Evolutionary conservation across 2,888 invertebrate species (phyloP).

Genomic region (Drosophila heteroneura): DNA sequence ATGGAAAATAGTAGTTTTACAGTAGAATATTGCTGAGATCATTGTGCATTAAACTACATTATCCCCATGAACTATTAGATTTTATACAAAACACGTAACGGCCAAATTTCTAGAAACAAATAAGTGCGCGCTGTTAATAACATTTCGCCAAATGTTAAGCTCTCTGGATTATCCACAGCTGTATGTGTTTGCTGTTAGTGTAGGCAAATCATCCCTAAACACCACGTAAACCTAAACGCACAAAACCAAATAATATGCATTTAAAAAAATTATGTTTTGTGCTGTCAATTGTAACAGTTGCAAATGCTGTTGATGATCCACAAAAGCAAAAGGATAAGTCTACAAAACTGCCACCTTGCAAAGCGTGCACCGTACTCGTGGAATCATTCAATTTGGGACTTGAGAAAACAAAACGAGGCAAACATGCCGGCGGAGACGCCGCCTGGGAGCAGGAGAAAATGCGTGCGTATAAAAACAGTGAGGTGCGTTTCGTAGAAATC

Average conservation of each 20-base stretch:
- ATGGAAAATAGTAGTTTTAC: not conserved
- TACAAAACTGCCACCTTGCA: constrained; percentile 90
- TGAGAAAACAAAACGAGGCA: constrained; percentile 92
- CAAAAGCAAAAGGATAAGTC: constrained; percentile 81
- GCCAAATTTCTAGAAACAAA: too few relatives aligned
- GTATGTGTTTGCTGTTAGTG: not conserved
- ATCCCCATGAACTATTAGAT: not conserved
- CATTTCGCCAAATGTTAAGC: not conserved
- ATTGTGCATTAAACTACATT: not conserved
- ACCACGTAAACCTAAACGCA: constrained; percentile 47
- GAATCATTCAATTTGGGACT: constrained; percentile 93
- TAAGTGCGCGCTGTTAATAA: not conserved
- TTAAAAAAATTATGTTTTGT: constrained; percentile 42
- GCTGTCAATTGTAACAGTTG: constrained; percentile 44
- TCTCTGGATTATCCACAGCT: not conserved
- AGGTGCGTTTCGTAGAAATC: constrained; percentile 95
- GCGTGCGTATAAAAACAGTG: constrained; percentile 93
- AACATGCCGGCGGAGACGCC: constrained; percentile 96
- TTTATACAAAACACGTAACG: not conserved
- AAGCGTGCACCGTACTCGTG: constrained; percentile 90
- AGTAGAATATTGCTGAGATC: not conserved
- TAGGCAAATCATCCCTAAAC: constrained; percentile 31
- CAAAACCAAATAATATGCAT: constrained; percentile 37
- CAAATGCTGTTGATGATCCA: constrained; percentile 52
- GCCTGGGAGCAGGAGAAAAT: constrained; percentile 97